These are phyloP conservation scores for Theretra japonica DNA, from an alignment of 2,888 invertebrate genomes.

Conservation along the genomic window DNA sequence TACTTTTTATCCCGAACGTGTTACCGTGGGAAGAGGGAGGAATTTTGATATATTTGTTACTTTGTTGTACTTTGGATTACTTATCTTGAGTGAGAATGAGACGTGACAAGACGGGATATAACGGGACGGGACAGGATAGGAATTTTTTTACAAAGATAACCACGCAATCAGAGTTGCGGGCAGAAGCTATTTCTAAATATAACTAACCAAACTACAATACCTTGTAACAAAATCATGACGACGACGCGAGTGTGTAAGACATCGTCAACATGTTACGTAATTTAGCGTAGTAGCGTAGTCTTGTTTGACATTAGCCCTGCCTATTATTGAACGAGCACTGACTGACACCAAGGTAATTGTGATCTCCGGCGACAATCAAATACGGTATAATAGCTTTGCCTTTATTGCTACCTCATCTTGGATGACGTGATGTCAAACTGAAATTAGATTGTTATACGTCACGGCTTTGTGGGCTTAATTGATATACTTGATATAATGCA, in stretches of 20 bases:
- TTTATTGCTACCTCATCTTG: conserved; percentile 23
- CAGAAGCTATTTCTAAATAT: too few relatives aligned
- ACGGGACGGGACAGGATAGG: too few relatives aligned
- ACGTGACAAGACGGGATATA: too few relatives aligned
- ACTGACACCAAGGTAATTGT: conserved; percentile 48
- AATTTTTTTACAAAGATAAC: too few relatives aligned
- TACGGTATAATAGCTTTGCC: conserved; percentile 25
- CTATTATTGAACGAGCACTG: conserved; percentile 42
- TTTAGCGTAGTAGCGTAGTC: conserved; percentile 7
- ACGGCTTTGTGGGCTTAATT: neutral
- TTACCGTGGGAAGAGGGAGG: too few relatives aligned
- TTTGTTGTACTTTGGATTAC: too few relatives aligned
- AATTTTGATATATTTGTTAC: too few relatives aligned
- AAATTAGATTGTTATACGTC: conserved; percentile 27
- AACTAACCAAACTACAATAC: neutral
- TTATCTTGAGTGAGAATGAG: too few relatives aligned
- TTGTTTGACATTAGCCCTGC: conserved; percentile 24
- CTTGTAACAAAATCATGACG: neutral
- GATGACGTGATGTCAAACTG: conserved; percentile 25
- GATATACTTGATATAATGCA: neutral
- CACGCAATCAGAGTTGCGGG: too few relatives aligned
- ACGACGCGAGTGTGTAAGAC: neutral
- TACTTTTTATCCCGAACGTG: too few relatives aligned
- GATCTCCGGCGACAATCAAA: conserved; percentile 42
- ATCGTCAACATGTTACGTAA: conserved; percentile 24